Conservation (phyloP, 1,140 invertebrate genomes). For the Calephelis nemesis region DNA sequence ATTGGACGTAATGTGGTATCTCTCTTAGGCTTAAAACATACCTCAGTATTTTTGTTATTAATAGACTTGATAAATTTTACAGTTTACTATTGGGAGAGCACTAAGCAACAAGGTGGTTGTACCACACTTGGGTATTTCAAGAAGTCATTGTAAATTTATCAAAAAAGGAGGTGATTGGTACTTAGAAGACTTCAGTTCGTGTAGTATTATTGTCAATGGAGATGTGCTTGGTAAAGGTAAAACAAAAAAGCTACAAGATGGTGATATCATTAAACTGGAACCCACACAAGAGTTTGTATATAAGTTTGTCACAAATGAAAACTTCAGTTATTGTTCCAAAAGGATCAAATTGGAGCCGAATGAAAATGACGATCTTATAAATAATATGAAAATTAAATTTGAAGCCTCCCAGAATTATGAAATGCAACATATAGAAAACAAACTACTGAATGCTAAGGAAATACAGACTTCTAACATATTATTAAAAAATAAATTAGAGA, state of each 20-base stretch:
- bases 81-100: slow-evolving; percentile 79
- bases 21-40: no score
- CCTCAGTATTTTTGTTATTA: no score
- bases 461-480: slow-evolving; percentile 50
- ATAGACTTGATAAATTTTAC: neutral
- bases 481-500: slow-evolving; percentile 52
- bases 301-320: slow-evolving; percentile 50
- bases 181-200: slow-evolving; percentile 75
- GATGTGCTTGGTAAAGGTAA: slow-evolving; percentile 53
- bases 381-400: slow-evolving; percentile 76
- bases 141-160: slow-evolving; percentile 76
- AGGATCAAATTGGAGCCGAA: slow-evolving; percentile 53
- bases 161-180: slow-evolving; percentile 51
- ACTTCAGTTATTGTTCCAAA: slow-evolving; percentile 35
- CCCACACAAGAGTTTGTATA: slow-evolving; percentile 68
- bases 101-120: slow-evolving; percentile 70
- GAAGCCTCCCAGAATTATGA: slow-evolving; percentile 70
- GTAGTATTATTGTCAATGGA: slow-evolving; percentile 74
- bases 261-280: slow-evolving; percentile 77
- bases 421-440: slow-evolving; percentile 64
- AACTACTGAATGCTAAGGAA: slow-evolving; percentile 62
- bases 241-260: slow-evolving; percentile 49
- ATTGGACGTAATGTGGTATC: no score
- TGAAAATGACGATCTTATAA: slow-evolving; percentile 48
- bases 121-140: slow-evolving; percentile 73